These are phyloP conservation scores for Eristalis pertinax DNA, from an alignment of 2,888 invertebrate genomes.

Conservation along the genomic window DNA sequence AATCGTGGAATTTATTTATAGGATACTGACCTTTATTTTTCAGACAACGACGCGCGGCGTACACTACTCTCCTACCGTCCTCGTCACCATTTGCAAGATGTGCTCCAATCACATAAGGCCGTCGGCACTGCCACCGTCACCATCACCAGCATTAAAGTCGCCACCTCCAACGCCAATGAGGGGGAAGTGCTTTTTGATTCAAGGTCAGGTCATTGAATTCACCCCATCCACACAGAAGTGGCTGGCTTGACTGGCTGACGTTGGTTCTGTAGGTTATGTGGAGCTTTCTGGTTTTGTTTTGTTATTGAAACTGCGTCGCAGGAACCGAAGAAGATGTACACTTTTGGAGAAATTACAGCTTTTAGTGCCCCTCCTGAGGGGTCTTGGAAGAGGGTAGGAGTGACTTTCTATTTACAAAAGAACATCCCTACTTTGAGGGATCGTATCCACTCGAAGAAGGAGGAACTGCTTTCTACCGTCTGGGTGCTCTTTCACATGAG, in stretches of 20 bases:
- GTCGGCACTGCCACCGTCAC: neutral
- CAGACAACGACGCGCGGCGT: conserved; percentile 40
- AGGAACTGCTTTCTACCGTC: conserved; percentile 19
- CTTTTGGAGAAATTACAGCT: neutral
- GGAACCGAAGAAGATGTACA: neutral
- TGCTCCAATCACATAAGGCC: neutral
- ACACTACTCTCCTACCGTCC: conserved; percentile 10
- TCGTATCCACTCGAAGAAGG: conserved; percentile 5
- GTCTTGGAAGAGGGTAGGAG: no score
- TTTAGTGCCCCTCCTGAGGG: neutral
- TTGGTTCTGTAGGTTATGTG: conserved; percentile 21
- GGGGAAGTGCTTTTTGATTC: conserved; percentile 60
- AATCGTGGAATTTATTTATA: conserved; percentile 64
- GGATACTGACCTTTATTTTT: conserved; percentile 69
- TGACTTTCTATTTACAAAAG: neutral
- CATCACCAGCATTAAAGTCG: neutral
- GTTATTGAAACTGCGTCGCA: conserved; percentile 47
- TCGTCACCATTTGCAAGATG: conserved; percentile 31
- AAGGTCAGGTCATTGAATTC: conserved; percentile 71
- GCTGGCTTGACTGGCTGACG: conserved; percentile 9
- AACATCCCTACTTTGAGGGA: neutral
- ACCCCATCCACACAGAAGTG: conserved; percentile 34
- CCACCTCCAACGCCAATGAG: conserved; percentile 3
- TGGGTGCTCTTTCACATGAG: neutral
- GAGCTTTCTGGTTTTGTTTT: conserved; percentile 35